These are phyloP conservation scores for Sialia sialis DNA, from an alignment of 2,113 vertebrate genomes.

Conservation along the genomic window DNA sequence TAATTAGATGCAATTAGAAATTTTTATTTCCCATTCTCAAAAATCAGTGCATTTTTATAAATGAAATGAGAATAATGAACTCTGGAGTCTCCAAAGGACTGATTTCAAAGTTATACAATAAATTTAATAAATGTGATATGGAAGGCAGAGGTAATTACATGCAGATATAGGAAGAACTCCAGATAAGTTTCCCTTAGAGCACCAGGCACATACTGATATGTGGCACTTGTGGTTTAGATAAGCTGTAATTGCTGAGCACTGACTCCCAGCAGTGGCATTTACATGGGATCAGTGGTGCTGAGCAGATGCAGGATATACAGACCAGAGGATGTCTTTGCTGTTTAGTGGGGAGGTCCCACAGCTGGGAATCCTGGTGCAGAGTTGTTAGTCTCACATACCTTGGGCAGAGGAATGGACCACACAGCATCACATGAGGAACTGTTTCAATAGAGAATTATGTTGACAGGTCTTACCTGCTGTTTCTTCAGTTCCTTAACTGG, in stretches of 20 bases:
- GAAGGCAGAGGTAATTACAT: neutral
- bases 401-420: neutral
- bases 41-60: neutral
- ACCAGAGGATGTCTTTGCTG: neutral
- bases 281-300: neutral
- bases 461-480: neutral
- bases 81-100: neutral
- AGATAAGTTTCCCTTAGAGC: neutral
- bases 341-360: neutral
- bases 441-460: neutral
- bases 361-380: neutral
- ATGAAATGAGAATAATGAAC: neutral
- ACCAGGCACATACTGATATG: neutral
- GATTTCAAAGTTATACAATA: neutral
- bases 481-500: neutral
- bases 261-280: neutral
- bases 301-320: neutral
- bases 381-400: neutral
- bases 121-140: neutral
- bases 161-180: neutral
- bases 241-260: neutral
- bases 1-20: neutral
- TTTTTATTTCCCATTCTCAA: neutral
- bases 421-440: neutral
- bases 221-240: neutral